These are phyloP conservation scores for Eupithecia inturbata DNA, from an alignment of 2,888 invertebrate genomes.

Conservation along the genomic window DNA sequence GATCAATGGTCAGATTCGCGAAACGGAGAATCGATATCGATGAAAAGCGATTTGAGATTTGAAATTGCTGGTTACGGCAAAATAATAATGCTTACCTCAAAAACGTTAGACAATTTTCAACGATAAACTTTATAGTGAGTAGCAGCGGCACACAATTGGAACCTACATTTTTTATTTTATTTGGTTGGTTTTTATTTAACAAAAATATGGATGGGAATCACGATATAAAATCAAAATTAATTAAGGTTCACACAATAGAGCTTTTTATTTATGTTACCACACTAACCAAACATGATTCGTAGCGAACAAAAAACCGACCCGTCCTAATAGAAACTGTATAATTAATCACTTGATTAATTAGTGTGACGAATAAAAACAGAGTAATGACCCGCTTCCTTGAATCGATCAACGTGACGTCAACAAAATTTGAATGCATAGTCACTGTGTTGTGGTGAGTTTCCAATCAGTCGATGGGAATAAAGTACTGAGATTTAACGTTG, in stretches of 20 bases:
- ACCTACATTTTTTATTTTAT: background rate
- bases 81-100: background rate
- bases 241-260: slow-evolving; percentile 29
- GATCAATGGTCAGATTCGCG: slow-evolving; percentile 80
- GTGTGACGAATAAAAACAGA: slow-evolving; percentile 83
- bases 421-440: slow-evolving; percentile 77
- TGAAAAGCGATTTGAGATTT: slow-evolving; percentile 13
- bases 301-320: slow-evolving; percentile 64
- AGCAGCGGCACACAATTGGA: background rate
- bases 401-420: slow-evolving; percentile 82
- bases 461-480: slow-evolving; percentile 60
- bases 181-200: background rate
- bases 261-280: slow-evolving; percentile 33
- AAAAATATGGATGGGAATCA: slow-evolving; percentile 2
- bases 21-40: slow-evolving; percentile 62
- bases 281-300: slow-evolving; percentile 52
- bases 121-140: background rate
- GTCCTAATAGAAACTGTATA: slow-evolving; percentile 77
- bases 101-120: background rate
- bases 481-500: slow-evolving; percentile 9
- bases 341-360: slow-evolving; percentile 84
- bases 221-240: slow-evolving; percentile 21
- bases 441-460: slow-evolving; percentile 62
- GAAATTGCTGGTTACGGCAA: background rate
- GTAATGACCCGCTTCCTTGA: slow-evolving; percentile 82